A percentile compares a stretch with the other conserved stretches of the same genome.
Evolutionary conservation across 2,797 vertebrate species (phyloP).

Genomic region (Brachyalestes nurse): DNA sequence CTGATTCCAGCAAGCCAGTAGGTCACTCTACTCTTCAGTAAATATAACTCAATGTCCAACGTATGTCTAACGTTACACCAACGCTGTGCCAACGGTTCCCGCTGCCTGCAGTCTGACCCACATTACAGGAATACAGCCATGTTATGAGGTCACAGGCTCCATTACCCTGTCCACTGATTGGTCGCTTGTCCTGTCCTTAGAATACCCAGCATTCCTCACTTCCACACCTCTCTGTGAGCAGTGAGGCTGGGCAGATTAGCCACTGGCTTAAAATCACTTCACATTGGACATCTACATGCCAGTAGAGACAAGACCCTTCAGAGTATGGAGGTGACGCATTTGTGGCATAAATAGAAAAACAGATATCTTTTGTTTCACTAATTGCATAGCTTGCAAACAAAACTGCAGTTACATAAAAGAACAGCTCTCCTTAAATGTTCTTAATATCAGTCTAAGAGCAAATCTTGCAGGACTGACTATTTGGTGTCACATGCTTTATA

Average conservation of each 20-base stretch:
- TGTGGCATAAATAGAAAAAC: background rate
- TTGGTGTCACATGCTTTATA: background rate
- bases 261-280: slow-evolving; percentile 18
- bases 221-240: slow-evolving; percentile 34
- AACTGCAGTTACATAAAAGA: background rate
- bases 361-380: background rate
- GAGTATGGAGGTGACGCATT: background rate
- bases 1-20: slow-evolving; percentile 8
- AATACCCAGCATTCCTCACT: slow-evolving; percentile 56
- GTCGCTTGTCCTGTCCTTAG: slow-evolving; percentile 37
- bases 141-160: slow-evolving; percentile 51
- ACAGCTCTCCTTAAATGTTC: background rate
- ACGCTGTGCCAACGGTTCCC: slow-evolving; percentile 3
- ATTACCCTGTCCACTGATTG: slow-evolving; percentile 33
- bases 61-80: slow-evolving; percentile 35
- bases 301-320: background rate
- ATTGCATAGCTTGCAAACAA: background rate
- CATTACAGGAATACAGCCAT: slow-evolving; percentile 45
- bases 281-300: slow-evolving; percentile 22
- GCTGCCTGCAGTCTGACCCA: slow-evolving; percentile 36
- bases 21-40: slow-evolving; percentile 35
- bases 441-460: background rate
- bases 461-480: too few species aligned
- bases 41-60: slow-evolving; percentile 36
- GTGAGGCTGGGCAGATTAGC: slow-evolving; percentile 10